Evolutionary conservation across 2,888 invertebrate species (phyloP).

Genomic region (Nymphalis urticae): DNA sequence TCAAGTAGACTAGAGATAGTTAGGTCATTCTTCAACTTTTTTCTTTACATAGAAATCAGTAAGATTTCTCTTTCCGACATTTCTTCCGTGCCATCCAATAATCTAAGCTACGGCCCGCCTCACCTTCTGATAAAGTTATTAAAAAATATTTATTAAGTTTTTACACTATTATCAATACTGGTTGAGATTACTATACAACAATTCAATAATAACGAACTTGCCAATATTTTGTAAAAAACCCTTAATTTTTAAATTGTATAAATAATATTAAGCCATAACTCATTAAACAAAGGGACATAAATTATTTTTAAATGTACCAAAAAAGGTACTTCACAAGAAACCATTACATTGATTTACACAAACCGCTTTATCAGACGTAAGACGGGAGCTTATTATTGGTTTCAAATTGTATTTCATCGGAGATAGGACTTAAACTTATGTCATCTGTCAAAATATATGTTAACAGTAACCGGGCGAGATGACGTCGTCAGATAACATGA

Average conservation of each 20-base stretch:
- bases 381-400: slow-evolving; percentile 79
- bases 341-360: slow-evolving; percentile 69
- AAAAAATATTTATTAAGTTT: too few species aligned
- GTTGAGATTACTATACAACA: neutral
- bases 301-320: slow-evolving; percentile 26
- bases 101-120: too few species aligned
- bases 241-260: slow-evolving; percentile 14
- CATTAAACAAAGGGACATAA: slow-evolving; percentile 28
- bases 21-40: too few species aligned
- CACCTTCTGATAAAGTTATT: too few species aligned
- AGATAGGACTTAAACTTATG: slow-evolving; percentile 76
- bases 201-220: neutral
- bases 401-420: slow-evolving; percentile 76
- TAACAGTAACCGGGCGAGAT: slow-evolving; percentile 53
- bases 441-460: slow-evolving; percentile 82
- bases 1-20: too few species aligned
- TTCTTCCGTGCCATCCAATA: too few species aligned
- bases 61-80: too few species aligned
- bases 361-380: slow-evolving; percentile 71
- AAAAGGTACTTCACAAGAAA: slow-evolving; percentile 22
- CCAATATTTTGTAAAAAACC: neutral
- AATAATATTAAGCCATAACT: slow-evolving; percentile 30
- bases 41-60: too few species aligned
- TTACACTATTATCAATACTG: neutral
- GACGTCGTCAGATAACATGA: slow-evolving; percentile 28